phyloP scores from a whole-genome alignment of 2,113 vertebrate genomes.

The Paramisgurnus dabryanus region DNA sequence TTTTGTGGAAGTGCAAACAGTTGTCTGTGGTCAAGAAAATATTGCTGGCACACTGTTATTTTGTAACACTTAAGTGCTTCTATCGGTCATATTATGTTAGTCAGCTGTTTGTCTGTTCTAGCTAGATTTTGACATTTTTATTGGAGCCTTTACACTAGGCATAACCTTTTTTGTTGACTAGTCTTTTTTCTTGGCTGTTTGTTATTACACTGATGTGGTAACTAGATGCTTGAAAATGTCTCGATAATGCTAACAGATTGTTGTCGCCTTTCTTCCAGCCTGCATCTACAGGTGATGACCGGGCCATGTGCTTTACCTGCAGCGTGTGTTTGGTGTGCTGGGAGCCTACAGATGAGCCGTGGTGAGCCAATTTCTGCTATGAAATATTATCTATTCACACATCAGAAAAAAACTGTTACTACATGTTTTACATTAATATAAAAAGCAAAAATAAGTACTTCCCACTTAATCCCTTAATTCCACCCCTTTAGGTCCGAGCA shows the following conservation, averaged over 20 bases:
- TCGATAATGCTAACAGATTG: neutral
- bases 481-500: constrained; percentile 88
- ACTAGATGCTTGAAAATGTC: neutral
- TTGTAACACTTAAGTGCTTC: too few species aligned
- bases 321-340: constrained; percentile 98
- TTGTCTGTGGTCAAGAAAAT: too few species aligned
- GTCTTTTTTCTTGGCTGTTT: neutral
- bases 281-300: constrained; percentile 95
- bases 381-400: neutral
- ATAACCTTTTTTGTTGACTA: too few species aligned
- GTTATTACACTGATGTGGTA: neutral
- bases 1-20: too few species aligned
- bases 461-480: neutral
- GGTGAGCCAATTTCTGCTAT: constrained; percentile 71
- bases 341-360: constrained; percentile 99
- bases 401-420: neutral
- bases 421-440: neutral
- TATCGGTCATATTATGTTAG: neutral
- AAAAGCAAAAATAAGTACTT: too few species aligned
- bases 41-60: too few species aligned
- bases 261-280: constrained; percentile 74
- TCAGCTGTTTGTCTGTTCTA: too few species aligned
- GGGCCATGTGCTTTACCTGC: constrained; percentile 99
- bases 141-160: too few species aligned
- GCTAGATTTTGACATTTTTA: too few species aligned